Base-by-base conservation (phyloP, 2,113 vertebrate species). In the Baryphthengus martii region DNA sequence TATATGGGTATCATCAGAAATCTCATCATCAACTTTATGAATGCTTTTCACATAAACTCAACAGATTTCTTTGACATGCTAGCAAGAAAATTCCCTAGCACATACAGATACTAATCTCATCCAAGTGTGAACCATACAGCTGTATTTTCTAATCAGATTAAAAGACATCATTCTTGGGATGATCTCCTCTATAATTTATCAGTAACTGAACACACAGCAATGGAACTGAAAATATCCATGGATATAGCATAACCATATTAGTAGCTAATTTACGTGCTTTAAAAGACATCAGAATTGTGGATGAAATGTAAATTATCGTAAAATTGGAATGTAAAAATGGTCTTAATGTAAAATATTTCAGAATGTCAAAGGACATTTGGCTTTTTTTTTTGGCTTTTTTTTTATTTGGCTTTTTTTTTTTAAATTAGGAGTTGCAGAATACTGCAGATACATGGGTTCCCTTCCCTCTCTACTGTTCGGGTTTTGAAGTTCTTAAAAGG, bases 401-500 rank as follows among this genome's bases (percentile, higher is more conserved):
- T 53, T 40, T 20, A n/a, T n/a, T n/a, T n/a, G n/a, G n/a, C n/a
- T n/a, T 13, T 45, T 56, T 53, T 71, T 52, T 26, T 14, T 31
- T n/a, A 19, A 52, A 72, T 59, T 68, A 73, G 11, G 3, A 50
- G 89, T 89, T 88, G 35, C 29, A 91, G 25, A 79, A 65, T 58
- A 88, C 82, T 35, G 19, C 29, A 89, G 71, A 88, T 13, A 31
- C 7, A 35, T 33, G 7, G 18, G 5, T 68, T 45, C 62, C 39
- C 31, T 83, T 83, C 59, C 29, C 45, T 85, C 21, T 72, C 40
- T 91, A 58, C 13, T 67, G 17, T 59, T 85, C 5, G 21, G 61
- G 8, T 55, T 90, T 58, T 88, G 8, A 73, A 55, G 29, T n/a
- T 91, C 84, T 96, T 96, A 72, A 93, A 90, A 93, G 85, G 47